Conservation (phyloP, 1,140 invertebrate species). For the Aphelinus atriplicis region DNA sequence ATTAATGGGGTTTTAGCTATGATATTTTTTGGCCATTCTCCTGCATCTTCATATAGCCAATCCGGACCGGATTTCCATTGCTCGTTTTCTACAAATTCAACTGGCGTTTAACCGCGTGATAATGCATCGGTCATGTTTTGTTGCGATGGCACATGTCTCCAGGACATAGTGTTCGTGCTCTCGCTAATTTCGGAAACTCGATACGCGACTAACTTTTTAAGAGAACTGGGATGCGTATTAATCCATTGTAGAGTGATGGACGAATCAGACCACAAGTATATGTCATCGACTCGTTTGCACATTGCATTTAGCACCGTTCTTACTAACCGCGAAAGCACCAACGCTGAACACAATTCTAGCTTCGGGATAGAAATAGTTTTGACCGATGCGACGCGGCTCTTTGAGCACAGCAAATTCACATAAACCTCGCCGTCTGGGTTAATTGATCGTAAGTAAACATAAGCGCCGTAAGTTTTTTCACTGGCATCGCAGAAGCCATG, state of each 20-base stretch:
- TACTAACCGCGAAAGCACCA: conserved; percentile 1
- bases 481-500: conserved; percentile 30
- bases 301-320: background rate
- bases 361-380: conserved; percentile 28
- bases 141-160: too few relatives aligned
- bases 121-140: too few relatives aligned
- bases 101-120: background rate
- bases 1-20: background rate
- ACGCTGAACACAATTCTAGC: conserved; percentile 32
- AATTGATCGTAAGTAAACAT: conserved; percentile 12
- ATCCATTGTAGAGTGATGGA: conserved; percentile 19
- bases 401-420: conserved; percentile 6
- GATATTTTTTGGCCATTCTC: conserved; percentile 6
- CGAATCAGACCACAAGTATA: conserved; percentile 21
- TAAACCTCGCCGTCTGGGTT: background rate
- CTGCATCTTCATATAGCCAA: background rate
- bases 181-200: conserved; percentile 10
- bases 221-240: background rate
- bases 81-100: background rate
- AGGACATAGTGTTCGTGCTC: too few relatives aligned
- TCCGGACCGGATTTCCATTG: conserved; percentile 6
- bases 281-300: background rate
- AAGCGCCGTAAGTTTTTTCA: conserved; percentile 18
- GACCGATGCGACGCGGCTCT: conserved; percentile 19
- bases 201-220: conserved; percentile 7